Evolutionary conservation across 2,888 invertebrate genomes (phyloP), one percentile per base, ranked within the genome.

Genomic region (Sminthurinus aureus): DNA sequence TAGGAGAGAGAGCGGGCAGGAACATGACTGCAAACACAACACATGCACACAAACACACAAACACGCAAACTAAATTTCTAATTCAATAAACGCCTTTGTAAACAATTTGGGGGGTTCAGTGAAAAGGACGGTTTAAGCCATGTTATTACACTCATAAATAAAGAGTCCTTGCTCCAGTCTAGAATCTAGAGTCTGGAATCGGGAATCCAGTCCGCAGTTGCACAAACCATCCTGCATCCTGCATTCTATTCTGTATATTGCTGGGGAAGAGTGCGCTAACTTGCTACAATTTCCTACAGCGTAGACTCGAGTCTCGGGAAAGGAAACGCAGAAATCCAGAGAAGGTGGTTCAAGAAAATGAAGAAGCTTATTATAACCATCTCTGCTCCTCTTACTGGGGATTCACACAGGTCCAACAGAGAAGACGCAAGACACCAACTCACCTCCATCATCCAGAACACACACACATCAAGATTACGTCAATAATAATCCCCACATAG

Each of bases 41-140:
- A n/a, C n/a, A n/a, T n/a, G n/a, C n/a, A 38, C 38, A 38, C 3
- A 38, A 38, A 38, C 38, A 38, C 3, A 38, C 38, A 38, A 6
- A 38, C 38, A 38, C 38, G 38, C 38, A 38, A 38, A 38, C 38
- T 38, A 38, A 38, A 67, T 67, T 67, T 20, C 22, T 67, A 67
- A 67, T 67, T 67, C 67, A 67, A 67, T 67, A n/a, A 64, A 67
- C 12, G 20, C n/a, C 67, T n/a, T n/a, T 67, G 67, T 67, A 67
- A 67, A 67, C n/a, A 67, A 67, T 22, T 67, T n/a, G n/a, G 20
- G 20, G 22, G 22, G 67, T 67, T 67, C 67, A 67, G 20, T 20
- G 11, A 22, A 22, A 67, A n/a, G 0, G 15, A 1, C n/a, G 67
- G 20, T 20, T 20, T 22, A n/a, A 64, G 64, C n/a, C 18, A 2